phyloP scores from a whole-genome alignment of 2,797 vertebrate genomes.

The Oreochromis mossambicus region DNA sequence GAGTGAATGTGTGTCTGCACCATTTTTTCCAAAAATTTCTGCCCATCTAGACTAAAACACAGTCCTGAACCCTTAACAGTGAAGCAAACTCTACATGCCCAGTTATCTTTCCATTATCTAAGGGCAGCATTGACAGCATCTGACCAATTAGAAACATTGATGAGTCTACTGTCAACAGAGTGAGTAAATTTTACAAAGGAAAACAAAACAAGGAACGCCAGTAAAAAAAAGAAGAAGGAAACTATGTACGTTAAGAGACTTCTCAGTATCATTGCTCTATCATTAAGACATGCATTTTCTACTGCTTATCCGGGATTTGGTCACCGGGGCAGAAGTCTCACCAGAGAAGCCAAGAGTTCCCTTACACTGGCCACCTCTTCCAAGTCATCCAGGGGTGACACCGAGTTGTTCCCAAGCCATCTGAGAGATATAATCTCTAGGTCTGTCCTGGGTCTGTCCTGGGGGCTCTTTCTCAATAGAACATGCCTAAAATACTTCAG shows the following conservation, averaged over 20 bases:
- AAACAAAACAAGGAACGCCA: background rate
- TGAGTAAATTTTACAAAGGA: background rate
- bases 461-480: background rate
- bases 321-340: fast-evolving
- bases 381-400: background rate
- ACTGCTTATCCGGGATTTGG: background rate
- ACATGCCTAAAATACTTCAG: background rate
- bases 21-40: background rate
- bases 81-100: background rate
- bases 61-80: background rate
- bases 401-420: background rate
- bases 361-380: background rate
- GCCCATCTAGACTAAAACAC: background rate
- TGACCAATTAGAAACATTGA: background rate
- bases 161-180: background rate
- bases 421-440: background rate
- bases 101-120: background rate
- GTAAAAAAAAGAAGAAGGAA: background rate
- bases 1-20: background rate
- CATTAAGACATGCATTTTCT: background rate
- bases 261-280: background rate
- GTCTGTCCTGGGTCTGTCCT: background rate
- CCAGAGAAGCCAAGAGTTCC: background rate
- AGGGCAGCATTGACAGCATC: background rate
- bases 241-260: background rate